Evolutionary conservation across 1,140 invertebrate species (phyloP).

Genomic region (Pemphigus obesinymphae): DNA sequence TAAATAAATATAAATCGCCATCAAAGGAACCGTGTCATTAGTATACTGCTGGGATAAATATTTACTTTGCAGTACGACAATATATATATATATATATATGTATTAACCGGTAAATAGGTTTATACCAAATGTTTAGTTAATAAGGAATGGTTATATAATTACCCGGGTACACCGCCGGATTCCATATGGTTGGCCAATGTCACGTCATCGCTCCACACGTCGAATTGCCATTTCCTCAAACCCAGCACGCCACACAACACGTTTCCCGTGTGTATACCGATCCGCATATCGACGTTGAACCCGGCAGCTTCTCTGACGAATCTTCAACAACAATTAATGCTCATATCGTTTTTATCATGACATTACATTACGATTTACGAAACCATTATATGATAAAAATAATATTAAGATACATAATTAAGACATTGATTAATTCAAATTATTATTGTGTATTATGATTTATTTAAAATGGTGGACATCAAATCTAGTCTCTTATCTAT

Average conservation of each 20-base stretch:
- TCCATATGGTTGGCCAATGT: conserved; percentile 97
- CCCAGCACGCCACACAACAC: conserved; percentile 95
- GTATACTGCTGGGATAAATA: neutral
- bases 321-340: conserved; percentile 56
- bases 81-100: too few species aligned
- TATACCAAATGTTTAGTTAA: neutral
- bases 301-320: conserved; percentile 82
- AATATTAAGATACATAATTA: too few species aligned
- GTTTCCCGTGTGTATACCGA: conserved; percentile 89
- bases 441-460: too few species aligned
- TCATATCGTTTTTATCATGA: too few species aligned
- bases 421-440: too few species aligned
- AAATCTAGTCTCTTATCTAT: too few species aligned
- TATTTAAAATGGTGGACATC: too few species aligned
- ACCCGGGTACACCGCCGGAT: conserved; percentile 90
- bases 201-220: conserved; percentile 97
- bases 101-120: too few species aligned
- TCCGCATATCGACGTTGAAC: conserved; percentile 90
- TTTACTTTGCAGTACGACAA: neutral
- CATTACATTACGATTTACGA: too few species aligned
- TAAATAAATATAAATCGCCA: neutral
- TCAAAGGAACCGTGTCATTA: neutral
- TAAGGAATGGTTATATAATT: conserved; percentile 49
- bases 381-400: too few species aligned
- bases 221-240: conserved; percentile 94